Evolutionary conservation across 1,140 invertebrate genomes (phyloP), one percentile per base, ranked within the genome.

Genomic region (Lepidostoma basale): DNA sequence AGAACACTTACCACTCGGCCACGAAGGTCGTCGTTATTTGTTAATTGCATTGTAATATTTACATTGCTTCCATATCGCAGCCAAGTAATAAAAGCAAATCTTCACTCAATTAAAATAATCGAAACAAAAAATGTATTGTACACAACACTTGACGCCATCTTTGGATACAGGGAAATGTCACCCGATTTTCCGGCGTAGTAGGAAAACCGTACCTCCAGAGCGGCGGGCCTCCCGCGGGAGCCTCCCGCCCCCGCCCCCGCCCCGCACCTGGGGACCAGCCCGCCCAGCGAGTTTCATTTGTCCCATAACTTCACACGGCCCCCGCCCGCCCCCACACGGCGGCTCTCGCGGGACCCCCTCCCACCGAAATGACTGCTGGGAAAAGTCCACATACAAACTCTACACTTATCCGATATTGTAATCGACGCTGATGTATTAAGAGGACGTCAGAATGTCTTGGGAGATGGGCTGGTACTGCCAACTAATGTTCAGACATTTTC

Each of bases 221-320:
- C 33, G 44, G 3, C 28, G 22, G 26, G 12, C 16, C 26, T 26
- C 28, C 60, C 22, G 18, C 9, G 45, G 47, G 45, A 23, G 14
- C 45, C 25, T 6, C 45, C 12, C 62, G 16, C 28, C 47, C 10
- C 56, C 20, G 14, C 28, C 1, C 47, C 10, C 60, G 6, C 18
- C 47, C 0, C 20, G 47, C 16, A 16, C 16, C 62, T 30, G 30
- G 47, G 62, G 36, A 18, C 20, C 47, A 14, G n/a, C 40, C 62
- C 62, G 25, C 62, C 30, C 42, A 26, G 59, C 23, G 59, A 39
- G 59, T 65, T 65, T 54, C 62, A 65, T 65, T 65, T 65, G 62
- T 65, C 62, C 62, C 62, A 65, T 65, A 65, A 65, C 62, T 65
- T 65, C 45, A 42, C 45, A 39, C 62, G n/a, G 3, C 30, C 63